Conservation (phyloP, 2,113 vertebrate species). For the Telmatochromis sp. region DNA sequence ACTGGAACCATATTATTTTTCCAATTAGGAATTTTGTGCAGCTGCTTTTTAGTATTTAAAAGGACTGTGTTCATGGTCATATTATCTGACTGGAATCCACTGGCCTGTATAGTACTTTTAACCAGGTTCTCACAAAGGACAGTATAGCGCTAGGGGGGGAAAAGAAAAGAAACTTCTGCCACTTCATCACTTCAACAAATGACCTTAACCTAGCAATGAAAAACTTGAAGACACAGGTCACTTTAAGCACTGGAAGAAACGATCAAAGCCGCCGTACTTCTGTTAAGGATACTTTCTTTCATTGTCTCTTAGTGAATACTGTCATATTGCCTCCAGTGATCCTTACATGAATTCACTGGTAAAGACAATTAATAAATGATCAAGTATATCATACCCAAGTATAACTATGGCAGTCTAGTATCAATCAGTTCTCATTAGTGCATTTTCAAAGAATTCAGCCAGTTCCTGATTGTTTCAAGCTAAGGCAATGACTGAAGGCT, state of each 20-base stretch:
- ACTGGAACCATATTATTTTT: neutral
- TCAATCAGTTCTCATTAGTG: neutral
- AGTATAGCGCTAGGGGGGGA: fast-evolving
- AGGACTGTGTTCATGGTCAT: neutral
- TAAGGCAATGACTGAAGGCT: neutral
- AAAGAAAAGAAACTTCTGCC: neutral
- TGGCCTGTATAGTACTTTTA: neutral
- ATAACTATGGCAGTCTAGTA: neutral
- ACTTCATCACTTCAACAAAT: neutral
- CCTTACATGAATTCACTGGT: neutral
- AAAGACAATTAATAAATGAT: conserved; percentile 18
- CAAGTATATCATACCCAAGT: neutral
- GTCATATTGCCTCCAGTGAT: neutral
- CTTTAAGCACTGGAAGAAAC: neutral
- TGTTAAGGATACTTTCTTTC: neutral
- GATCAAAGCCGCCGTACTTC: neutral
- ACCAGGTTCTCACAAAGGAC: neutral
- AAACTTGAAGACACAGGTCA: neutral
- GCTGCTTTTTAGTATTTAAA: neutral
- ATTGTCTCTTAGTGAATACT: neutral
- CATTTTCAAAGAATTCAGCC: neutral
- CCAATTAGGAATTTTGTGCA: neutral
- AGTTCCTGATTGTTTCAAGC: neutral
- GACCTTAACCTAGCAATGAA: neutral
- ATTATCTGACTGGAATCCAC: neutral